phyloP scores from a whole-genome alignment of 35 echinoderm and acorn worm genomes.

The Nesometra sesokonis region DNA sequence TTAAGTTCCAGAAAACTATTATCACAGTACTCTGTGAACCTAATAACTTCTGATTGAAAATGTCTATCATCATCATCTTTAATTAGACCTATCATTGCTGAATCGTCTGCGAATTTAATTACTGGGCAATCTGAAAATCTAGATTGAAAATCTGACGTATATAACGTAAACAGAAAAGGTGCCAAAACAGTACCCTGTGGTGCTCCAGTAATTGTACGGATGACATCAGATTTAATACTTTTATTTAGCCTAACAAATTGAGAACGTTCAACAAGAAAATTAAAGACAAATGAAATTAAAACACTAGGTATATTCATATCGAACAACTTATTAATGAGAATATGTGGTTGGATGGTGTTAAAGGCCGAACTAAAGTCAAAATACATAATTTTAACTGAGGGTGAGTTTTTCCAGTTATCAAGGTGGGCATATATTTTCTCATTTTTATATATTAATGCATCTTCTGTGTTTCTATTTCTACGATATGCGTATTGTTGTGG shows the following conservation, averaged over 20 bases:
- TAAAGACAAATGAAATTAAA: slow-evolving; percentile 2
- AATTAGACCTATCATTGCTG: too few species aligned
- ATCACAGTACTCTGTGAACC: slow-evolving; percentile 26
- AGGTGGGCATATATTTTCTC: too few species aligned
- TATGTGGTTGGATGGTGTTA: slow-evolving; percentile 23
- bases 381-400: not conserved
- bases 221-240: not conserved
- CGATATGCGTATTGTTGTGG: slow-evolving; percentile 33
- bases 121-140: not conserved
- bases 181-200: slow-evolving; percentile 37
- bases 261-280: too few species aligned
- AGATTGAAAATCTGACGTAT: too few species aligned
- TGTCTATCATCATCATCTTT: too few species aligned
- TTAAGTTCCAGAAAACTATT: slow-evolving; percentile 20
- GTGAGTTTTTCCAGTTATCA: not conserved
- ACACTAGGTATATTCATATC: not conserved
- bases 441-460: slow-evolving; percentile 16
- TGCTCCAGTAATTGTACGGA: slow-evolving; percentile 18
- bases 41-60: too few species aligned
- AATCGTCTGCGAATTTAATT: too few species aligned
- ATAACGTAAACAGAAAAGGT: too few species aligned
- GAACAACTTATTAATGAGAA: not conserved
- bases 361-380: too few species aligned
- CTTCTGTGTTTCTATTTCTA: not conserved
- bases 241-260: slow-evolving; percentile 7